Percentiles rank a stretch among this genome's conserved stretches.
These are phyloP conservation scores for Brachionus koreanus DNA, from an alignment of 1,140 invertebrate species.

Conservation along the genomic window DNA sequence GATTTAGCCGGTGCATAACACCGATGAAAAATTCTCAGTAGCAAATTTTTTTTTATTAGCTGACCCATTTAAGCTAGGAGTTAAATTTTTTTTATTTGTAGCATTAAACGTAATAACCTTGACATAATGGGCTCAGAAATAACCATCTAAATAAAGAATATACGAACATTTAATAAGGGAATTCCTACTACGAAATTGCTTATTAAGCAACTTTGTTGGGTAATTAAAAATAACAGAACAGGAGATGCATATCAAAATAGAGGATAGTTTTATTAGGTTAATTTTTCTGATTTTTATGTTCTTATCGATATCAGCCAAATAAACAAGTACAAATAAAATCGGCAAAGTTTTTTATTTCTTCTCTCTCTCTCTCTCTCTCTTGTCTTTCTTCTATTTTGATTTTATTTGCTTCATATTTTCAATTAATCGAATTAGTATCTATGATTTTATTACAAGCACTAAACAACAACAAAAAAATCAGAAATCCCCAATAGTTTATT, in stretches of 20 bases:
- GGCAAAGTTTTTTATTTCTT: neutral
- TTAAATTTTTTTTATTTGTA: neutral
- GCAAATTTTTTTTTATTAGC: neutral
- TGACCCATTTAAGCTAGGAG: neutral
- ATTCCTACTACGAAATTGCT: conserved; percentile 1
- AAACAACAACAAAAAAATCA: neutral
- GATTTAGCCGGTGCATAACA: neutral
- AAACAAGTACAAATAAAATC: neutral
- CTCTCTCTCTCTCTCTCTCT: no score
- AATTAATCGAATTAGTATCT: neutral
- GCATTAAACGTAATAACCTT: neutral
- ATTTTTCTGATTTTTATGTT: neutral
- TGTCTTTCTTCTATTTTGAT: neutral
- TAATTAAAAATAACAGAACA: neutral
- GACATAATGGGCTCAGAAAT: neutral
- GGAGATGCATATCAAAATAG: neutral
- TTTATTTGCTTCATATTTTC: conserved; percentile 4
- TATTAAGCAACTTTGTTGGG: neutral
- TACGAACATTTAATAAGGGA: neutral
- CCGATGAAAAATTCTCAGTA: neutral
- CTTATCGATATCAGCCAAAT: neutral
- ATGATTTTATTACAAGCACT: neutral
- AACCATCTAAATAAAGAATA: neutral
- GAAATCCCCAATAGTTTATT: neutral
- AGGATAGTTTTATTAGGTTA: neutral